Evolutionary conservation across 2,113 vertebrate genomes (phyloP).

Genomic region (Sylvietta virens): DNA sequence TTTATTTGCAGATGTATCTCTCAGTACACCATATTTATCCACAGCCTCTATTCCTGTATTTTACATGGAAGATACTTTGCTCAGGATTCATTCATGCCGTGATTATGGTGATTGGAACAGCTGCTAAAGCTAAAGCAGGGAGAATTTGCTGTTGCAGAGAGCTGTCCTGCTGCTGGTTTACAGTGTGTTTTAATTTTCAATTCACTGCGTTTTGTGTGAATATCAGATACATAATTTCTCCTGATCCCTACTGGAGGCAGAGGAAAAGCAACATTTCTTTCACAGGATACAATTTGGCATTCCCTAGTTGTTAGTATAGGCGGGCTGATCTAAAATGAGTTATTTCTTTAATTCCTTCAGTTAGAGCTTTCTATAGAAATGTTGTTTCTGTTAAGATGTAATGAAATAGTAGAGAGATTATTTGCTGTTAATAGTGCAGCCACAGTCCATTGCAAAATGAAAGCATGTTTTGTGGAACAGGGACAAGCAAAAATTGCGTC

Average conservation of each 20-base stretch:
- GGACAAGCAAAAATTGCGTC: constrained; percentile 46
- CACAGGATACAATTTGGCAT: not conserved
- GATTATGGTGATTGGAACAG: not conserved
- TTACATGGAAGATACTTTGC: not conserved
- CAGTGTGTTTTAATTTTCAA: not conserved
- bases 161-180: not conserved
- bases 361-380: constrained; percentile 38
- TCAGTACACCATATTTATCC: not conserved
- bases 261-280: not conserved
- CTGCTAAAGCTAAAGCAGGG: not conserved
- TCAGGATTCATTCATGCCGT: not conserved
- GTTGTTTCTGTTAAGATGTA: constrained; percentile 42
- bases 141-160: not conserved
- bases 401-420: constrained; percentile 51
- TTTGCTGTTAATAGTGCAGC: constrained; percentile 45
- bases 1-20: not conserved
- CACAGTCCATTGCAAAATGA: constrained; percentile 52
- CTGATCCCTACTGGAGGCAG: not conserved
- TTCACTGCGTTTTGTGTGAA: not conserved
- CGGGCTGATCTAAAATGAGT: not conserved
- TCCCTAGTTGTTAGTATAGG: not conserved
- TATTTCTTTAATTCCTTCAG: constrained; percentile 14
- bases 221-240: not conserved
- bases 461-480: constrained; percentile 54
- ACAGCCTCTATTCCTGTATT: not conserved